Conservation (phyloP, 1,140 invertebrate species). For the Calosoma granatense region DNA sequence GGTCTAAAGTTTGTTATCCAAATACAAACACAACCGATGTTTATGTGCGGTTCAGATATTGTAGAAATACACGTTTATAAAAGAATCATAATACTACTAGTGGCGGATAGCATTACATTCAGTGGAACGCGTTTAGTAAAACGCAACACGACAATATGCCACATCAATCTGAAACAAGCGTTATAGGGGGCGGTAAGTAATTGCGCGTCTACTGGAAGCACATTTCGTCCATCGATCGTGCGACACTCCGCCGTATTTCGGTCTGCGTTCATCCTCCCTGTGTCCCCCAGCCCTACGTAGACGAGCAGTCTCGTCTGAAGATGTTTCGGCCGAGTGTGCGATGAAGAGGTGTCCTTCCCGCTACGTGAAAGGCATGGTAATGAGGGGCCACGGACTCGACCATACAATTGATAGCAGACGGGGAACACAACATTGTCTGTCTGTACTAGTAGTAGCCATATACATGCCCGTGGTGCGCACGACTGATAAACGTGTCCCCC, state of each 20-base stretch:
- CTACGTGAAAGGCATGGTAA: neutral
- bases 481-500: too few species aligned
- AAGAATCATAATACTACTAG: too few species aligned
- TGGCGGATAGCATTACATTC: too few species aligned
- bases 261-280: neutral
- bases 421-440: too few species aligned
- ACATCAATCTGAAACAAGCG: conserved; percentile 4
- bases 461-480: too few species aligned
- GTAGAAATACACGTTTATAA: too few species aligned
- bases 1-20: too few species aligned
- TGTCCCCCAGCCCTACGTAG: neutral
- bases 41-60: too few species aligned
- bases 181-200: conserved; percentile 2
- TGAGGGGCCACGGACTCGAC: neutral
- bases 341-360: neutral
- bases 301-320: neutral
- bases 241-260: neutral
- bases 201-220: conserved; percentile 7
- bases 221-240: neutral
- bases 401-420: too few species aligned
- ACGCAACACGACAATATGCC: conserved; percentile 6
- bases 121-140: too few species aligned
- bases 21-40: too few species aligned
- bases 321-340: neutral
- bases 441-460: too few species aligned